Percentiles rank a stretch among this genome's conserved stretches.
phyloP scores from a whole-genome alignment of 2,888 invertebrate species.

The Tetragonula carbonaria region DNA sequence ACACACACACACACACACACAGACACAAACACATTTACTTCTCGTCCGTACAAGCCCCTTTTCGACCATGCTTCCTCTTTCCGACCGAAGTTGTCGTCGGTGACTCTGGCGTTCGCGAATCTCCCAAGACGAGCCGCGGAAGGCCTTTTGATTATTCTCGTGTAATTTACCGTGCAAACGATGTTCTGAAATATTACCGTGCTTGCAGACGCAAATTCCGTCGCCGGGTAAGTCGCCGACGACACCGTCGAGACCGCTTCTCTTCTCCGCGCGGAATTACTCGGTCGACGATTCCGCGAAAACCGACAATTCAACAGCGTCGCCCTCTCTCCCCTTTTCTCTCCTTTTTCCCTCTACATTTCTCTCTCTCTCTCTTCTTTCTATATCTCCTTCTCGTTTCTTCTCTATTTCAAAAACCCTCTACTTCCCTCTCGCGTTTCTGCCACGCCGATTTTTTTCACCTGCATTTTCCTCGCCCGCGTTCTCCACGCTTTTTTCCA shows the following conservation, averaged over 20 bases:
- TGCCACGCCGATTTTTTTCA: neutral
- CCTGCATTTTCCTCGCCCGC: neutral
- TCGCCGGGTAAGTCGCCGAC: conserved; percentile 40
- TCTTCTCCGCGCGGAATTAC: conserved; percentile 52
- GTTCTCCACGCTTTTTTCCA: neutral
- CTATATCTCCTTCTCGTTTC: neutral
- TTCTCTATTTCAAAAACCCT: neutral
- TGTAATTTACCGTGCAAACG: conserved; percentile 73
- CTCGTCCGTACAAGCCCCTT: neutral
- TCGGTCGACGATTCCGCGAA: conserved; percentile 19
- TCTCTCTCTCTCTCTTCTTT: too few species aligned
- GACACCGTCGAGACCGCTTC: conserved; percentile 50
- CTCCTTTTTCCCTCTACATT: too few species aligned
- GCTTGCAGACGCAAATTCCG: conserved; percentile 62
- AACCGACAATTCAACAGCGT: neutral
- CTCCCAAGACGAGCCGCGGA: conserved; percentile 56
- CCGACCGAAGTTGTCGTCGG: conserved; percentile 47
- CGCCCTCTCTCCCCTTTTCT: neutral
- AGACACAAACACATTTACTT: too few species aligned
- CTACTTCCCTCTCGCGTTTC: neutral
- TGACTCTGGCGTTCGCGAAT: conserved; percentile 29
- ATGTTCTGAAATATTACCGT: conserved; percentile 71
- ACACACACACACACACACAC: too few species aligned
- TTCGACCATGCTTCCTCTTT: conserved; percentile 26
- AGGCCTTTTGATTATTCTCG: conserved; percentile 72